These are phyloP conservation scores for Dione juno DNA, from an alignment of 2,888 invertebrate species.

Conservation along the genomic window DNA sequence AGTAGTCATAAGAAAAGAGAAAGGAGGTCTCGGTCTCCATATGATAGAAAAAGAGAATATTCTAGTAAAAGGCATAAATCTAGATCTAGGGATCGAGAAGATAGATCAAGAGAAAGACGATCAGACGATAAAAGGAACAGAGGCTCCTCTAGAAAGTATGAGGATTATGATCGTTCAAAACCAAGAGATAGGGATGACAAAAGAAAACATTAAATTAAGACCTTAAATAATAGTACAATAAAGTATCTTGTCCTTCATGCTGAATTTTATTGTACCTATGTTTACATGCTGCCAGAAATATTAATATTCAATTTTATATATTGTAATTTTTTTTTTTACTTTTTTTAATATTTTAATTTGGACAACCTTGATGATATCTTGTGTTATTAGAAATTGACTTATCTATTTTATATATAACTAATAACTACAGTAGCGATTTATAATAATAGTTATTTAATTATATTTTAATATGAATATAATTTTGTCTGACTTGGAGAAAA, in stretches of 20 bases:
- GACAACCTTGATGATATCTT: too few relatives aligned
- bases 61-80: slow-evolving; percentile 77
- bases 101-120: slow-evolving; percentile 70
- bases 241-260: slow-evolving; percentile 22
- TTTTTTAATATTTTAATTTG: too few relatives aligned
- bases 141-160: slow-evolving; percentile 71
- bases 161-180: slow-evolving; percentile 77
- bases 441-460: too few relatives aligned
- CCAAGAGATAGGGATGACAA: slow-evolving; percentile 75
- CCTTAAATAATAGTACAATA: slow-evolving; percentile 25
- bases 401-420: too few relatives aligned
- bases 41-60: slow-evolving; percentile 77
- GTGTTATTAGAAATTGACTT: too few relatives aligned
- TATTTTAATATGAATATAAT: too few relatives aligned
- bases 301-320: too few relatives aligned
- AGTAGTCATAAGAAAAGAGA: slow-evolving; percentile 78
- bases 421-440: too few relatives aligned
- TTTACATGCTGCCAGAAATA: too few relatives aligned
- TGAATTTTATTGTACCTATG: neutral
- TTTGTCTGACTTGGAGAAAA: too few relatives aligned
- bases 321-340: too few relatives aligned
- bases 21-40: slow-evolving; percentile 75
- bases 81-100: slow-evolving; percentile 75
- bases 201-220: slow-evolving; percentile 63
- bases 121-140: slow-evolving; percentile 71